Evolutionary conservation across 2,113 vertebrate genomes (phyloP), one percentile per base, ranked within the genome.

Genomic region (Blennius ocellaris): DNA sequence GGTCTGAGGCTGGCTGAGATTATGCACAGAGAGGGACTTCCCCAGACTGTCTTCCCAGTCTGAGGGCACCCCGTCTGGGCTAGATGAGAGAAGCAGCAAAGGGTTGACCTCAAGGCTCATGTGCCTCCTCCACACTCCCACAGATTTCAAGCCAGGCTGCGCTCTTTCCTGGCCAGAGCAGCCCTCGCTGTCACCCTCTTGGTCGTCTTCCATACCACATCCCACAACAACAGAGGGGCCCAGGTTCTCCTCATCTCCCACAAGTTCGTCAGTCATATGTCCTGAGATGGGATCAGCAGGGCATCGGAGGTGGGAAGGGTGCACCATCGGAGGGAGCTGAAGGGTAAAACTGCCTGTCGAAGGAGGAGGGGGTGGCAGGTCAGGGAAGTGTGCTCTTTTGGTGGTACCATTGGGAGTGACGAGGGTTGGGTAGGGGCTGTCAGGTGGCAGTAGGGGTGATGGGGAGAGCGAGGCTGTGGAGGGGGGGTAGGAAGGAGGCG

Each of bases 21-120:
- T 96, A 89, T 98, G 96, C 75, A 94, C 96, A 14, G 98, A 98
- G 79, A 96, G 89, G 60, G 97, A 97, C 84, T 98, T 97, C 54
- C 95, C 96, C 11, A 97, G 93, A 76, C 93, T 90, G 83, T 92
- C 40, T 52, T 73, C 73, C 86, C 87, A 84, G 80, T 90, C 81
- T 66, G 87, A 48, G 39, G 82, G 43, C 7, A 17, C 76, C 57
- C 8, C 93, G 53, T 94, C 93, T 39, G 89, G 85, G 82, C 87
- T 84, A 3, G 96, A 95, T 57, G 91, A 94, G 83, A 96, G 93
- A 37, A 96, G 94, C 73, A 96, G 82, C 79, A 97, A 89, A 76
- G 95, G 93, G 85, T 97, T 95, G 12, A 95, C 95, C 73, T 96
- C 96, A 73, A 94, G 91, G 89, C 97, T 97, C 84, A 97, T 91